These are phyloP conservation scores for Barbus barbus DNA, from an alignment of 2,113 vertebrate species.

Conservation along the genomic window DNA sequence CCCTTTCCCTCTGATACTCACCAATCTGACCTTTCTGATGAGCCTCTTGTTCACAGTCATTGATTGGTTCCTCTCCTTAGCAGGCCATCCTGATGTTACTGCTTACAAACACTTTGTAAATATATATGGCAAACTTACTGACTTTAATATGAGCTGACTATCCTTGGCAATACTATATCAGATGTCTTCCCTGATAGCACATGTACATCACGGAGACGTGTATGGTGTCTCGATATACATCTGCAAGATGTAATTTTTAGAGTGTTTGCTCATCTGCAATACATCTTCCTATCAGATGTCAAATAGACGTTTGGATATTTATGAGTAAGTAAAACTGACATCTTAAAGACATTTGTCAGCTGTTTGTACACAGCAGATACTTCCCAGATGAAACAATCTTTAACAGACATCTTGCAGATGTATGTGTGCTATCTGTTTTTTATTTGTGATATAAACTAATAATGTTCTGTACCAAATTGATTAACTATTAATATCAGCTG, in stretches of 20 bases:
- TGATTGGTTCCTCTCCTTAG: not conserved
- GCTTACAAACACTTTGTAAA: not conserved
- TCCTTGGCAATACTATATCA: not conserved
- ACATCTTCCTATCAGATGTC: too few species aligned
- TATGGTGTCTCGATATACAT: too few species aligned
- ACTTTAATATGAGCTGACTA: not conserved
- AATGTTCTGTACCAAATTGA: not conserved
- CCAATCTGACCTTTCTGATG: not conserved
- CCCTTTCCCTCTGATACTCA: not conserved
- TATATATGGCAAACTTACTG: not conserved
- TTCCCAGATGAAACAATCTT: too few species aligned
- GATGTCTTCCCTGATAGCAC: not conserved
- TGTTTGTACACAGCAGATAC: too few species aligned
- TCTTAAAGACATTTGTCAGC: too few species aligned
- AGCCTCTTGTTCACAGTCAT: not conserved
- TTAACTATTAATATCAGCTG: not conserved
- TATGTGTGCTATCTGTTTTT: not conserved
- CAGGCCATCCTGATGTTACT: not conserved
- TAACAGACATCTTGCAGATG: too few species aligned
- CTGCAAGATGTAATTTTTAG: too few species aligned
- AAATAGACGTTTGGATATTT: too few species aligned
- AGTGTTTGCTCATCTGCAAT: too few species aligned
- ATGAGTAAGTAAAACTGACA: too few species aligned
- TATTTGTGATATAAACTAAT: not conserved
- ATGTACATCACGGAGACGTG: too few species aligned